Conservation (phyloP, 2,888 invertebrate genomes). For the Carabus problematicus region DNA sequence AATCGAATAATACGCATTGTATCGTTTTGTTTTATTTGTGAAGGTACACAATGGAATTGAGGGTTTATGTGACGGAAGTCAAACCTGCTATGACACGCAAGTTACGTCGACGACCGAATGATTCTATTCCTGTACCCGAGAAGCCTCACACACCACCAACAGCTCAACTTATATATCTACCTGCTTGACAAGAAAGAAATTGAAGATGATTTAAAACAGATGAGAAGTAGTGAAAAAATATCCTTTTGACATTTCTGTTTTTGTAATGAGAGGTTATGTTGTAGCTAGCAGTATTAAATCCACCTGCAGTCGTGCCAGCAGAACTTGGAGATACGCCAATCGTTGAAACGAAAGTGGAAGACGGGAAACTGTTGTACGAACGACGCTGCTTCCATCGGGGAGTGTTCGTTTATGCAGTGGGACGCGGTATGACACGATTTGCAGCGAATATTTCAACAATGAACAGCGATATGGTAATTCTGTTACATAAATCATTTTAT, state of each 20-base stretch:
- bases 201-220: conserved; percentile 82
- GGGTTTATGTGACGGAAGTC: conserved; percentile 88
- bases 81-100: conserved; percentile 95
- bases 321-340: conserved; percentile 57
- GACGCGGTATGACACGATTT: conserved; percentile 83
- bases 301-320: conserved; percentile 25
- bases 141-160: conserved; percentile 86
- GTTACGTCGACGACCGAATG: conserved; percentile 89
- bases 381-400: conserved; percentile 95
- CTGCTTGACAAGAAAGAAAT: conserved; percentile 89
- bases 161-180: conserved; percentile 86
- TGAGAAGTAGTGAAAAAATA: conserved; percentile 66
- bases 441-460: conserved; percentile 91
- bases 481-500: conserved; percentile 31
- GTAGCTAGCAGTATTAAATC: conserved; percentile 15
- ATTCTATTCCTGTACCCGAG: conserved; percentile 87
- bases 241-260: conserved; percentile 56
- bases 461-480: conserved; percentile 83
- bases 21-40: background rate
- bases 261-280: background rate
- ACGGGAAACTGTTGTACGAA: conserved; percentile 92
- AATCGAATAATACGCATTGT: background rate
- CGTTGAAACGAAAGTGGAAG: conserved; percentile 89
- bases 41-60: conserved; percentile 82
- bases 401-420: conserved; percentile 90